These are phyloP conservation scores for Anthoptus insignis DNA, from an alignment of 2,888 invertebrate species.

Conservation along the genomic window DNA sequence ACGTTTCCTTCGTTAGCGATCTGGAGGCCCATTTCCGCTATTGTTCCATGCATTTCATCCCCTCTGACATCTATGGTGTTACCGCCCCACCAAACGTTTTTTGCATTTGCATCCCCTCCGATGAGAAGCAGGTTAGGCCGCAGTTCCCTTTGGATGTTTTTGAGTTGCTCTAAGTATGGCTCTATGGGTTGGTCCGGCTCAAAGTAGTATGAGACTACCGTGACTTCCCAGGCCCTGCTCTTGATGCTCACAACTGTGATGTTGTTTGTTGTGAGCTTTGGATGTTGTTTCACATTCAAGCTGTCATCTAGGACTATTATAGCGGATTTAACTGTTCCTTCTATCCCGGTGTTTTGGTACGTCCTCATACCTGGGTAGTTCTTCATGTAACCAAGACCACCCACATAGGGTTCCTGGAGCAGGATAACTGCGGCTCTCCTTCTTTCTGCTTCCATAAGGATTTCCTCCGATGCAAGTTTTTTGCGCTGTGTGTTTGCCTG, in stretches of 20 bases:
- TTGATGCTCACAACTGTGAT: background rate
- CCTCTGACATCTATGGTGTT: background rate
- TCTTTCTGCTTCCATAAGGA: background rate
- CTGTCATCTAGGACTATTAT: constrained; percentile 25
- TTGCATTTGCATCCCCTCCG: background rate
- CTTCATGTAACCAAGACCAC: background rate
- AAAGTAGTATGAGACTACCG: constrained; percentile 27
- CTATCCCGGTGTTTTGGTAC: background rate
- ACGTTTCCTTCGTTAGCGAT: background rate
- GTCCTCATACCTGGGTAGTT: background rate
- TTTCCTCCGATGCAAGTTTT: background rate
- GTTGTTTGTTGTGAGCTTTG: background rate
- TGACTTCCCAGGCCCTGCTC: constrained; percentile 21
- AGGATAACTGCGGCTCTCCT: background rate
- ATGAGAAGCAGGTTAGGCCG: background rate
- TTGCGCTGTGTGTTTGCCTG: background rate
- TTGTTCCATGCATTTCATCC: background rate
- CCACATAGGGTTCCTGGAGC: background rate
- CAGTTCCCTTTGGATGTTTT: background rate
- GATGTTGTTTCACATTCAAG: constrained; percentile 30
- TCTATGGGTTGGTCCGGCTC: constrained; percentile 15
- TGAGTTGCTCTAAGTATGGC: background rate
- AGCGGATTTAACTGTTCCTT: constrained; percentile 27
- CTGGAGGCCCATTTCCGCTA: background rate
- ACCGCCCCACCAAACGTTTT: constrained; percentile 1